Evolutionary conservation across 2,888 invertebrate genomes (phyloP).

Genomic region (Adela reaumurella): DNA sequence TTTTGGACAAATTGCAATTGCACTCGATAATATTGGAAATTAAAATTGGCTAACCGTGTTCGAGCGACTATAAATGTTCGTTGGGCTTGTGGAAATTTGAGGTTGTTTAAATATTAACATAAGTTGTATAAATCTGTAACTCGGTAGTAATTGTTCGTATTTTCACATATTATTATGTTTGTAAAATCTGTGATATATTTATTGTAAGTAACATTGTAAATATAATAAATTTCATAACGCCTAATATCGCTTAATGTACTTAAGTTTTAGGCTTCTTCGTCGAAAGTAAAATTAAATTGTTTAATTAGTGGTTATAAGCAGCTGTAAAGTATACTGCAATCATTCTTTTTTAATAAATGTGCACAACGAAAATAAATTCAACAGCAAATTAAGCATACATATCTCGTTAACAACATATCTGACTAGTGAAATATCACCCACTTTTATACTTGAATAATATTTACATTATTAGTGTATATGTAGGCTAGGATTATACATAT

Average conservation of each 20-base stretch:
- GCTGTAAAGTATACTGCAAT: no score
- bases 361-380: not conserved
- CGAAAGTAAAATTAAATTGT: not conserved
- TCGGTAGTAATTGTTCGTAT: no score
- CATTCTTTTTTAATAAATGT: not conserved
- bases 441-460: not conserved
- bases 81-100: no score
- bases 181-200: conserved; percentile 57
- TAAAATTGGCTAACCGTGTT: no score
- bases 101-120: no score
- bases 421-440: not conserved
- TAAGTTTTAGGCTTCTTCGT: not conserved
- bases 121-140: no score
- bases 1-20: no score
- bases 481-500: no score
- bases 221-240: conserved; percentile 18
- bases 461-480: no score
- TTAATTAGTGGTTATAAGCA: not conserved
- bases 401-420: not conserved
- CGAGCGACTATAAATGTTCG: no score
- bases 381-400: not conserved
- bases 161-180: conserved; percentile 21
- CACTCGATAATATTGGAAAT: no score
- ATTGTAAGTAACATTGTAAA: conserved; percentile 48
- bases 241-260: not conserved